A percentile compares a stretch with the other conserved stretches of the same genome.
Evolutionary conservation across 2,797 vertebrate species (phyloP).

Genomic region (Uromys caudimaculatus): DNA sequence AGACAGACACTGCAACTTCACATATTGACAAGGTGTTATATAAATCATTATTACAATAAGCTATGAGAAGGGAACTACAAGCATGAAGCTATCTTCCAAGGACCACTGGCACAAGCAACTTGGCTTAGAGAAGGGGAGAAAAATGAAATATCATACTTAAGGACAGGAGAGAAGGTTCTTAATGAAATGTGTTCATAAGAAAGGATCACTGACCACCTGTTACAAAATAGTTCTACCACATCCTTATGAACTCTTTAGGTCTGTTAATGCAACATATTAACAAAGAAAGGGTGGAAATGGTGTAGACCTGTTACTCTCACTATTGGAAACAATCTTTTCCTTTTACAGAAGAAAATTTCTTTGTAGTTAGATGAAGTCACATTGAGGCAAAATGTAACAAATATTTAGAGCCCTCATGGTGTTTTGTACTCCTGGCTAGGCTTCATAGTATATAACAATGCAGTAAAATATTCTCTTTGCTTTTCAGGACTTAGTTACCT

Average conservation of each 20-base stretch:
- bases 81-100: background rate
- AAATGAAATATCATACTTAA: slow-evolving; percentile 18
- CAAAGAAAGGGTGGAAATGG: slow-evolving; percentile 4
- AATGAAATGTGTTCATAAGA: slow-evolving; percentile 52
- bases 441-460: slow-evolving; percentile 8
- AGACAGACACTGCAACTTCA: slow-evolving; percentile 34
- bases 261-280: slow-evolving; percentile 51
- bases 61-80: background rate
- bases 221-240: slow-evolving; percentile 13
- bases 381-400: background rate
- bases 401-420: slow-evolving; percentile 2
- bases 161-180: slow-evolving; percentile 34
- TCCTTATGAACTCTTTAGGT: background rate
- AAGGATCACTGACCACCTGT: background rate
- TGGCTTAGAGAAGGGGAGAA: slow-evolving; percentile 31
- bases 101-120: background rate
- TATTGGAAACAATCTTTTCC: background rate
- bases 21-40: slow-evolving; percentile 50
- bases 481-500: background rate
- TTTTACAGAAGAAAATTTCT: no score
- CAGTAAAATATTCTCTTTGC: background rate
- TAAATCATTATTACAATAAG: slow-evolving; percentile 61
- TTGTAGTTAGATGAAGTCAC: slow-evolving; percentile 48
- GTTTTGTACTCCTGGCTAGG: slow-evolving; percentile 17
- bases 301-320: background rate